Conservation (phyloP, 2,113 vertebrate genomes). For the Casuarius casuarius region DNA sequence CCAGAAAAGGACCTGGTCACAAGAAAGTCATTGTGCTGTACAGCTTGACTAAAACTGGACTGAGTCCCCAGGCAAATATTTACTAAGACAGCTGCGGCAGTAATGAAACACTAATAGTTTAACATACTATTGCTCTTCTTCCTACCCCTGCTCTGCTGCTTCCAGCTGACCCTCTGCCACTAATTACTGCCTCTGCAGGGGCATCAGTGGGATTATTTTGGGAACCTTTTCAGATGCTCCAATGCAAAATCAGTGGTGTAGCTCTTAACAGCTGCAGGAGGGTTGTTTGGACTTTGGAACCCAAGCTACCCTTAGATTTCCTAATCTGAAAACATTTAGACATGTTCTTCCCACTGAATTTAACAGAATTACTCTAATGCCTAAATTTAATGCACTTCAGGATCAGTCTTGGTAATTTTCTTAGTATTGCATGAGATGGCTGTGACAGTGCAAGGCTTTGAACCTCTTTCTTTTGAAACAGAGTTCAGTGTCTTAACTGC, state of each 20-base stretch:
- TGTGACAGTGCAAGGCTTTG: conserved; percentile 19
- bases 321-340: neutral
- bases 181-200: neutral
- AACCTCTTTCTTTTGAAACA: conserved; percentile 26
- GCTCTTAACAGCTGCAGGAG: neutral
- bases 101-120: neutral
- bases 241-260: neutral
- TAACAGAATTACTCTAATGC: neutral
- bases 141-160: neutral
- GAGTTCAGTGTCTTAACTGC: conserved; percentile 27
- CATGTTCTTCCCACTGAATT: neutral
- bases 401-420: neutral
- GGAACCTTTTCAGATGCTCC: neutral
- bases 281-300: neutral
- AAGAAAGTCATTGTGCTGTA: neutral
- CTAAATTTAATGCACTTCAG: neutral
- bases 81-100: neutral
- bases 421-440: neutral
- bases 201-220: neutral
- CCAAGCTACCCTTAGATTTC: neutral
- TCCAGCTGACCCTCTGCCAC: neutral
- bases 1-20: neutral
- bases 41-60: neutral
- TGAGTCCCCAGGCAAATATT: rapidly evolving
- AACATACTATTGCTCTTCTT: neutral